Conservation (phyloP, 1,140 invertebrate genomes). For the Charaxes varanes region DNA sequence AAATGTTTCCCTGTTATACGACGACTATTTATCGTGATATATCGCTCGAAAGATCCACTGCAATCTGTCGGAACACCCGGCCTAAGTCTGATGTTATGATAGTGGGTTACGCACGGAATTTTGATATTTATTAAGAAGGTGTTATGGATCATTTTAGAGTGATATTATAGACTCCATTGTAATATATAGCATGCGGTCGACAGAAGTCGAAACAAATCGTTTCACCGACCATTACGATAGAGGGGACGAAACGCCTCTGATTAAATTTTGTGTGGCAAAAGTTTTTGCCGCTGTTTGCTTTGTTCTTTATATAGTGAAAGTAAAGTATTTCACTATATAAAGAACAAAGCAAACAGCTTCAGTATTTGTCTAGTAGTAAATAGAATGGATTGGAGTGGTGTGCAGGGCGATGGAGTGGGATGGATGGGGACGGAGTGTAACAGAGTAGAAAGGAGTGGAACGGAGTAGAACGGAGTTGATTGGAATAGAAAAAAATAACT, state of each 20-base stretch:
- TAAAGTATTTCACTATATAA: no score
- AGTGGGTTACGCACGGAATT: neutral
- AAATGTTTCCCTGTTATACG: slow-evolving; percentile 4
- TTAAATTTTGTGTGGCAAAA: slow-evolving; percentile 12
- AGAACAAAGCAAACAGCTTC: no score
- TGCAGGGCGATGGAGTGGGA: no score
- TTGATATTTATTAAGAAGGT: neutral
- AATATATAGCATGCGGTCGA: slow-evolving; percentile 15
- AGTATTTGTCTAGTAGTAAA: no score
- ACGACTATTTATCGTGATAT: slow-evolving; percentile 7
- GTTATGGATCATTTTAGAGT: neutral
- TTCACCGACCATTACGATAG: slow-evolving; percentile 16
- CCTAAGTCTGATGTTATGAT: slow-evolving; percentile 6
- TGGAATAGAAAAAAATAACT: no score
- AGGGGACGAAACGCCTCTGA: slow-evolving; percentile 14
- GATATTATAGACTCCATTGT: neutral
- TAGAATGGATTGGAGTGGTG: no score
- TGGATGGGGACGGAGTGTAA: no score
- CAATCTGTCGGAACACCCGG: slow-evolving; percentile 12
- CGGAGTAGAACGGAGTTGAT: no score
- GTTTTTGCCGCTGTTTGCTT: no score
- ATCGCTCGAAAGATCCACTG: slow-evolving; percentile 11
- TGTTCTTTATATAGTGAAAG: no score
- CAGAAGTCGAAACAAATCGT: slow-evolving; percentile 19
- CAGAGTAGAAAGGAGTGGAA: no score